Base-by-base conservation (phyloP, 2,797 vertebrate species). In the Furcifer pardalis region DNA sequence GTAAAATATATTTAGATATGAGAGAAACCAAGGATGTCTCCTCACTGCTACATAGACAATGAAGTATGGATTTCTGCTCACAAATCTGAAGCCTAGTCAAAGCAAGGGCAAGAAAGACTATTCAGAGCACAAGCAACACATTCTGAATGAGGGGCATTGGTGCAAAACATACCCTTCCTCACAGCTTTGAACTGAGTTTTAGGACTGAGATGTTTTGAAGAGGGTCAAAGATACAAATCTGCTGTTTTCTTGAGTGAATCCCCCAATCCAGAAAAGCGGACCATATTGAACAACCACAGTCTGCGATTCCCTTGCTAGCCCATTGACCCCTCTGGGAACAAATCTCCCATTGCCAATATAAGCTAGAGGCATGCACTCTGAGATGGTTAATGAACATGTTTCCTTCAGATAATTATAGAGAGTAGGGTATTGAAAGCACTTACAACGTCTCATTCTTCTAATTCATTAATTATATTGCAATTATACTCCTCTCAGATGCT, bases 381-480 rank as follows among this genome's bases (percentile, higher is more conserved):
- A 91, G 93, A 91, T 86, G 87, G 91, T 93, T 95, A 96, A 96
- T 94, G 95, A 96, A 94, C 92, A 90, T 72, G 52, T 95, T 96
- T 96, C 94, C 94, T 92, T 94, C 71, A 95, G 94, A 95, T 96
- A 96, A 96, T 96, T 96, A 96, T 93, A 96, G 95, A 93, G 94
- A 93, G 91, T 93, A 94, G 93, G 94, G 94, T 95, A 95, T 94
- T 89, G 88, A 96, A 96, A 95, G 94, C 95, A 95, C 95, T 96
- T 96, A 94, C 96, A 96, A 92, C 93, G 94, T 95, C 95, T 95
- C 95, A 92, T 96, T 96, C 95, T 96, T 96, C 95, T 94, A 96
- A 96, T 96, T 96, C 95, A 96, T 96, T 96, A 96, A 96, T 96
- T 96, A 96, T 96, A 96, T 96, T 92, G 90, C 95, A 96, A 96